Evolutionary conservation across 1,140 invertebrate genomes (phyloP), one percentile per base, ranked within the genome.

Genomic region (Carposina sasakii): DNA sequence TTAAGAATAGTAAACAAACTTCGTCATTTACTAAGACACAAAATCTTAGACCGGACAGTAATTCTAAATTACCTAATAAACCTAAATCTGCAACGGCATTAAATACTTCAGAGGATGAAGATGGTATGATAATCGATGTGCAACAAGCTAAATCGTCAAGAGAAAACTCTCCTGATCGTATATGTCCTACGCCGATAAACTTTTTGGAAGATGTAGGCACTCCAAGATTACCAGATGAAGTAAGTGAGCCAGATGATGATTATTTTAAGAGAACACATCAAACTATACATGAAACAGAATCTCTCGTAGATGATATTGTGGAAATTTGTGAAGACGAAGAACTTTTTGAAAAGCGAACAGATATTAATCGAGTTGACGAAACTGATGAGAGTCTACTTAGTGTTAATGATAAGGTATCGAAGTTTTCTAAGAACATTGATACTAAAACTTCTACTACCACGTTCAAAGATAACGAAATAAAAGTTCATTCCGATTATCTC

Each of bases 201-300:
- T 85, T 86, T 20, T 76, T 86, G 47, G 84, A 89, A 39, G 88
- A 90, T 53, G 71, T 77, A n/a, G 88, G 87, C 23, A 87, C 85
- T 42, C 90, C 89, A 9, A 85, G 91, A 51, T 91, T 90, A 67
- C 91, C 91, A 3, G 91, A 93, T 71, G 86, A 88, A 55, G 87
- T 92, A 1, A 88, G 85, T 65, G 91, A 92, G 85, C 91, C 91
- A 10, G 91, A 92, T 47, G 91, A 92, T 63, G 87, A 87, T 44
- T 73, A 67, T 19, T 60, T 57, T 17, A 78, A 68, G 36, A 68
- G 79, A 16, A 56, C 58, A 48, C 60, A 82, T 60, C 63, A 81
- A 19, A 81, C 81, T 48, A 84, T 86, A 42, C 63, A 86, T 72
- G 71, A 87, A 78, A 63, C 76, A 52, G 71, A 86, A 64, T 63